These are phyloP conservation scores for Cantharis nigra DNA, from an alignment of 2,888 invertebrate genomes.

Conservation along the genomic window DNA sequence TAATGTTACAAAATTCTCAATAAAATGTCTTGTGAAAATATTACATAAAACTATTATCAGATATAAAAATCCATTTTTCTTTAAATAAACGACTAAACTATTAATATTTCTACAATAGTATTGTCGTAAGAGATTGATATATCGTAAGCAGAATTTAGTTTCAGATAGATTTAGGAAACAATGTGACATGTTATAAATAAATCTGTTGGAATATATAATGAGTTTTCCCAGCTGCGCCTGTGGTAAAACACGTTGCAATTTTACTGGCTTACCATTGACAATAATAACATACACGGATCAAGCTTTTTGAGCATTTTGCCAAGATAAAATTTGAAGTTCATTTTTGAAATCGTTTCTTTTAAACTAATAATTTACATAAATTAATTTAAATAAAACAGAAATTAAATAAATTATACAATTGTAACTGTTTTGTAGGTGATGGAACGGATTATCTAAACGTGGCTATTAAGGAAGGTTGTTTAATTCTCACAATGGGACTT, in stretches of 20 bases:
- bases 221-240: background rate
- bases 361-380: background rate
- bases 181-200: background rate
- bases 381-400: background rate
- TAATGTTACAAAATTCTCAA: too few relatives aligned
- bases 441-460: conserved; percentile 88
- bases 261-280: background rate
- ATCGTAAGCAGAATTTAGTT: background rate
- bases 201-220: conserved; percentile 1
- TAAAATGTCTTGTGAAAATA: too few relatives aligned
- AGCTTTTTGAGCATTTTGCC: background rate
- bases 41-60: background rate
- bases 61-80: background rate
- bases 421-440: conserved; percentile 63
- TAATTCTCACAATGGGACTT: conserved; percentile 86
- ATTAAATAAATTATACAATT: background rate
- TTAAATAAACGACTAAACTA: background rate
- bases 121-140: background rate
- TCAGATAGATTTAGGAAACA: background rate
- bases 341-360: background rate
- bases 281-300: background rate
- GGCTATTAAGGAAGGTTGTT: conserved; percentile 86
- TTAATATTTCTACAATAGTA: background rate
- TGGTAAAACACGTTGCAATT: background rate
- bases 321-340: background rate